Conservation (phyloP, 2,113 vertebrate genomes). For the Natator depressus region DNA sequence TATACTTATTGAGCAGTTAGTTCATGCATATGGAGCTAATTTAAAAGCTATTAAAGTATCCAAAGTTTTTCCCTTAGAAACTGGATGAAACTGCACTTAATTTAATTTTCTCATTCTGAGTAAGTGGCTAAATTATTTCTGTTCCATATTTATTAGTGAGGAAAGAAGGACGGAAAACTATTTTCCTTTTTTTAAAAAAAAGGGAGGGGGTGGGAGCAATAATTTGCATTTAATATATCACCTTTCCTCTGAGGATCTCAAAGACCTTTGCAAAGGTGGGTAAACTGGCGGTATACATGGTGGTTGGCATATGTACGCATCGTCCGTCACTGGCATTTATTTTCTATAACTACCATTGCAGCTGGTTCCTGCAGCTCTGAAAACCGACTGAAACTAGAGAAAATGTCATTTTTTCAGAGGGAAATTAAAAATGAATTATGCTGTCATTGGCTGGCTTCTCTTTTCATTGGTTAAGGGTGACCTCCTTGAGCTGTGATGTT, state of each 20-base stretch:
- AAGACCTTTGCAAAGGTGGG: constrained; percentile 3
- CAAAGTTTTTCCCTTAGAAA: constrained; percentile 6
- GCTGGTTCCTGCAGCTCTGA: constrained; percentile 38
- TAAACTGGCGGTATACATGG: background rate
- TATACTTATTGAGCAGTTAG: background rate
- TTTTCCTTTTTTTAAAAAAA: background rate
- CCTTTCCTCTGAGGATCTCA: background rate
- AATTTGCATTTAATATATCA: background rate
- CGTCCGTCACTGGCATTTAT: background rate
- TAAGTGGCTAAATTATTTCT: background rate
- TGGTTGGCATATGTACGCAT: background rate
- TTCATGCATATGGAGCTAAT: background rate
- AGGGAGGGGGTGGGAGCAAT: background rate
- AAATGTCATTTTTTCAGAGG: background rate
- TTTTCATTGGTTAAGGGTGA: background rate
- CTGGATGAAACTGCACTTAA: background rate
- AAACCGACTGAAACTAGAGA: constrained; percentile 58
- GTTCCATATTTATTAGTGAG: constrained; percentile 1
- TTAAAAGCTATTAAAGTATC: constrained; percentile 45
- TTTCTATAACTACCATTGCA: background rate
- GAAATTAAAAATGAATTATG: background rate
- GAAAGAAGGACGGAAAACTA: background rate
- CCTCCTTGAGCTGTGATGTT: background rate
- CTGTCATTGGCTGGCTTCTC: background rate
- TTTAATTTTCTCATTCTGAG: background rate